These are phyloP conservation scores for Ophthalmolycus amberensis DNA, from an alignment of 2,113 vertebrate species.

Conservation along the genomic window DNA sequence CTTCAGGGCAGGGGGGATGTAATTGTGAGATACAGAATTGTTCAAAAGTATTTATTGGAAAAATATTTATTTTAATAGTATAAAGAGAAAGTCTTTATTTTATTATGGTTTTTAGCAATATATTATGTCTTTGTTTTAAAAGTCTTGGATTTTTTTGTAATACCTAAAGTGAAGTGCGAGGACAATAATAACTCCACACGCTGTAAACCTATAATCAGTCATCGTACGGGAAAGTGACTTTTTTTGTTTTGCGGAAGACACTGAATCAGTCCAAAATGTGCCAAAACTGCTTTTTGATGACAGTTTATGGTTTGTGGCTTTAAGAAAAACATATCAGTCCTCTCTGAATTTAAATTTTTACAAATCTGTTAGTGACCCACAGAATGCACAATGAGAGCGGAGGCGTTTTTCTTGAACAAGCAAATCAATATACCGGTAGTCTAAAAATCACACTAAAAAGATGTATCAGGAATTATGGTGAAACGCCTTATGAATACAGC, in stretches of 20 bases:
- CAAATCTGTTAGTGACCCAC: background rate
- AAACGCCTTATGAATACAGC: conserved; percentile 49
- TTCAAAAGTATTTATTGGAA: conserved; percentile 70
- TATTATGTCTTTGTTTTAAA: conserved; percentile 68
- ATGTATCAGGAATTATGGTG: background rate
- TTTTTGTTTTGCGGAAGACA: conserved; percentile 19
- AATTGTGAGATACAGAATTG: conserved; percentile 63
- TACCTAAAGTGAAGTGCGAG: conserved; percentile 30
- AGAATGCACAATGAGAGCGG: conserved; percentile 1
- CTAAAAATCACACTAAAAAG: background rate
- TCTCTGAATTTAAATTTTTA: background rate
- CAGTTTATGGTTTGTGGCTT: conserved; percentile 59
- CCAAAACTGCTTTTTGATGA: conserved; percentile 21
- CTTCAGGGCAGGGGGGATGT: conserved; percentile 58
- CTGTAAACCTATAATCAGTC: conserved; percentile 19
- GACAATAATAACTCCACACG: conserved; percentile 29
- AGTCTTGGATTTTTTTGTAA: conserved; percentile 69
- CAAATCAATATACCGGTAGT: background rate
- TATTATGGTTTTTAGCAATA: conserved; percentile 71
- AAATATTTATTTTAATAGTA: conserved; percentile 72
- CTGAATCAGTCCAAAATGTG: conserved; percentile 24
- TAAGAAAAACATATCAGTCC: conserved; percentile 24
- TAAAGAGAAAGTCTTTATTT: conserved; percentile 77
- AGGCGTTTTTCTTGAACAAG: too few species aligned
- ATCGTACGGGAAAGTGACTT: background rate